These are phyloP conservation scores for Escarpia spicata DNA, from an alignment of 2,888 invertebrate genomes.

Conservation along the genomic window DNA sequence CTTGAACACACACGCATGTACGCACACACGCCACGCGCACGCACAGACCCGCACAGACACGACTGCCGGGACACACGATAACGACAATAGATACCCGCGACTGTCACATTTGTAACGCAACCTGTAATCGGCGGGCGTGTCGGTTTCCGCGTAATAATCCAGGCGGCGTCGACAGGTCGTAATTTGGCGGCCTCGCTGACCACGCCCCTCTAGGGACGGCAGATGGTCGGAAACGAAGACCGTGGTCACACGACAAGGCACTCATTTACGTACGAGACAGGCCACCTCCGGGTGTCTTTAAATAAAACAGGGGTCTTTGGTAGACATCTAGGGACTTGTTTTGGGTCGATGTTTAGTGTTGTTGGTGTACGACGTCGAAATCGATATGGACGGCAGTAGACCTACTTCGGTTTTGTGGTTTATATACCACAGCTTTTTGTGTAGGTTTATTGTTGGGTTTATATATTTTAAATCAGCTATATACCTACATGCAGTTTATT, in stretches of 20 bases:
- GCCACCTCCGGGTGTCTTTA: neutral
- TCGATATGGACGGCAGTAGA: no score
- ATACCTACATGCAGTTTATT: neutral
- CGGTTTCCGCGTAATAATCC: neutral
- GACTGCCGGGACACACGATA: neutral
- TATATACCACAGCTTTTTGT: no score
- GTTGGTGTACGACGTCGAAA: neutral
- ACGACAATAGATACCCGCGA: neutral
- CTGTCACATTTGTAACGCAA: neutral
- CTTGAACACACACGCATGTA: no score
- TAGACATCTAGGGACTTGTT: neutral
- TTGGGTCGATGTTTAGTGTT: neutral
- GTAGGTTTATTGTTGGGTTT: no score
- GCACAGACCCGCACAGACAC: neutral
- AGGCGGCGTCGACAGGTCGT: neutral
- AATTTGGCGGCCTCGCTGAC: slow-evolving; percentile 8
- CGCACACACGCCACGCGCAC: no score
- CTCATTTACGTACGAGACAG: neutral
- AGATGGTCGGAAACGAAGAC: neutral
- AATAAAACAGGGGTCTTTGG: neutral
- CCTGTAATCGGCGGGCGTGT: neutral
- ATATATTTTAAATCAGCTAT: no score
- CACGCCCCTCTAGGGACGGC: neutral
- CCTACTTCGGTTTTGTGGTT: no score
- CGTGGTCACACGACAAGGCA: neutral